Evolutionary conservation across 2,113 vertebrate genomes (phyloP).

Genomic region (Parotia lawesii): DNA sequence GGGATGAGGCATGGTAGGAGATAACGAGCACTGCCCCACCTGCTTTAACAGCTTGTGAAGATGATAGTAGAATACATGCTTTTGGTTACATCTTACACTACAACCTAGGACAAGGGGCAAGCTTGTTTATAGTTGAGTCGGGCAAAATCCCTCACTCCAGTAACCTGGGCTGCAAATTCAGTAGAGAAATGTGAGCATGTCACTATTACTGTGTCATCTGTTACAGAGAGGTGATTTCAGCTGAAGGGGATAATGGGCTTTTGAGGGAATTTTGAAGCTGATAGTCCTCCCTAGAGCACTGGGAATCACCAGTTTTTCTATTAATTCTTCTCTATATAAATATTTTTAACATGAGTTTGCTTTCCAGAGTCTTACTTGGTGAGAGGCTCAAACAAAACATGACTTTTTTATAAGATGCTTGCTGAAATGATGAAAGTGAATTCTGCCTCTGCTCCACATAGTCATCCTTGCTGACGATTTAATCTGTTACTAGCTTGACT

Average conservation of each 20-base stretch:
- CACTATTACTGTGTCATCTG: neutral
- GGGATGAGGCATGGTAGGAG: no score
- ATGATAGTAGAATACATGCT: no score
- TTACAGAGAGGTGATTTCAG: neutral
- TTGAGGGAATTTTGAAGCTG: neutral
- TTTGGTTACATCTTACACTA: no score
- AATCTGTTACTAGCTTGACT: neutral
- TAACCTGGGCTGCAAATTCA: neutral
- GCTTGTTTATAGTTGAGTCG: neutral
- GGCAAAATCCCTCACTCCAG: neutral
- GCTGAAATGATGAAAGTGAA: neutral
- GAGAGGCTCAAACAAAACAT: neutral
- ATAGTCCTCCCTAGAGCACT: neutral
- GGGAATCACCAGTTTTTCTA: neutral
- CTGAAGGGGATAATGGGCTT: neutral
- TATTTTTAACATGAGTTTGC: neutral
- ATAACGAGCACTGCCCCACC: no score
- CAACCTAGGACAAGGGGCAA: neutral
- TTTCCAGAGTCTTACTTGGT: neutral
- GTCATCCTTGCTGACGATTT: neutral
- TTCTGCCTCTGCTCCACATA: neutral
- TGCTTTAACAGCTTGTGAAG: no score
- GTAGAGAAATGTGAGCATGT: neutral
- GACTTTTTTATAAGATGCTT: neutral
- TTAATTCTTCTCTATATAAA: neutral